Base-by-base conservation (phyloP, 2,113 vertebrate genomes). In the Eupsittula cactorum region DNA sequence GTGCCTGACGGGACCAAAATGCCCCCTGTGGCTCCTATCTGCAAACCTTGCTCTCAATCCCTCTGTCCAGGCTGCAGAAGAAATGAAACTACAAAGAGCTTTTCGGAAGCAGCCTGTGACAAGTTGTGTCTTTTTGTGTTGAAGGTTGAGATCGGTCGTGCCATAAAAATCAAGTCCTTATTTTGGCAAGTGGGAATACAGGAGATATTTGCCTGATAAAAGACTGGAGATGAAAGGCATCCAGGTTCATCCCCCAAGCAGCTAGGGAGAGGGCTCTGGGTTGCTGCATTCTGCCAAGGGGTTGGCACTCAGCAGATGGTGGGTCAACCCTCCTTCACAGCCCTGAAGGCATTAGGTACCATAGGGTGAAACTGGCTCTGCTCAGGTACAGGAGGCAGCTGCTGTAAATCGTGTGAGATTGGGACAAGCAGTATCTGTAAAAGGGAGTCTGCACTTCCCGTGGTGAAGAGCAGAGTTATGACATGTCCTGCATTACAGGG, bases 331-430 rank as follows among this genome's bases (percentile, higher is more conserved):
- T 83, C 19, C 70, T 49, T 28, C 46, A 49, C 0, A 3, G 28
- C 24, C 39, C 42, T 1, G 1, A 24, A 35, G 49, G 20, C 12
- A 25, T 16, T 5, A 3, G 39, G 27, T 19, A 16, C 18, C 17
- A 3, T 0, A 1, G 1, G 7, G 33, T 19, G 20, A 55, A 57
- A n/a, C 9, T 3, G 1, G 6, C 37, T 64, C 23, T 1, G 2
- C 7, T 14, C 1, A 2, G 25, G 16, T 27, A 21, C 16, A 47
- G 74, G 47, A 23, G 75, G 46, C 50, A 59, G 12, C 6, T 37
- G 41, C 77, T 75, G 11, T 23, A 47, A 35, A 24, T 1, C 25
- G 17, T 8, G 15, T 1, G 2, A 63, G 33, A 14, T 0, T 57
- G 41, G 37, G 67, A 64, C 8, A 81, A 16, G 29, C 21, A 13